These are phyloP conservation scores for Amphipyra tragopoginis DNA, from an alignment of 2,888 invertebrate genomes.

Conservation along the genomic window DNA sequence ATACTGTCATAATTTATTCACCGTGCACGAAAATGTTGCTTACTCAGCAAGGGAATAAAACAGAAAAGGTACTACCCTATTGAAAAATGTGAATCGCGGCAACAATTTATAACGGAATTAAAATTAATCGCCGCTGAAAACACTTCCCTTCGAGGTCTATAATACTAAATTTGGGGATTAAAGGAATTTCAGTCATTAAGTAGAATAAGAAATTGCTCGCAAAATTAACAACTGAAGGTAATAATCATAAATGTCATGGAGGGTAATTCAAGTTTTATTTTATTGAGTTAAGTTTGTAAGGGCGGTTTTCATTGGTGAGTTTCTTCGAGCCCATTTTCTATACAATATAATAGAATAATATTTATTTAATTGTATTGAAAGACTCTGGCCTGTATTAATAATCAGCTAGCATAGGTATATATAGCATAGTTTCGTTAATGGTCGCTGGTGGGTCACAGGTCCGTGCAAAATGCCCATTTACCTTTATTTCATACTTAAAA, in stretches of 20 bases:
- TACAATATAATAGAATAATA: too few species aligned
- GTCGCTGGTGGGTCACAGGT: too few species aligned
- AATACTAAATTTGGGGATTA: conserved; percentile 54
- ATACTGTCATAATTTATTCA: too few species aligned
- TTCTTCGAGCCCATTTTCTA: neutral
- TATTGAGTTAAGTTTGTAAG: conserved; percentile 18
- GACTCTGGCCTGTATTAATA: too few species aligned
- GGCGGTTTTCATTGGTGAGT: conserved; percentile 1
- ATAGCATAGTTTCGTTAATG: too few species aligned
- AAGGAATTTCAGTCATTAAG: conserved; percentile 43
- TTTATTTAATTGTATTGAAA: too few species aligned
- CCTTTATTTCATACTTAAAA: too few species aligned
- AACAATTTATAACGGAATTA: conserved; percentile 48
- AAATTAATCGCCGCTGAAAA: conserved; percentile 51
- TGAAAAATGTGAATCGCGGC: conserved; percentile 28
- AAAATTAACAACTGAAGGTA: conserved; percentile 51
- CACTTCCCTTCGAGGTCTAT: conserved; percentile 42
- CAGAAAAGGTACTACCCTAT: conserved; percentile 21
- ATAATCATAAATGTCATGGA: conserved; percentile 58
- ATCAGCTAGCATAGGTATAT: too few species aligned
- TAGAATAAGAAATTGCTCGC: conserved; percentile 33
- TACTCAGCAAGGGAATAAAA: conserved; percentile 10
- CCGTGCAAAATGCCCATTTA: too few species aligned
- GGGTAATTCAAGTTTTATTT: conserved; percentile 44
- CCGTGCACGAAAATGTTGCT: too few species aligned